These are phyloP conservation scores for Nemurella pictetii DNA, from an alignment of 2,888 invertebrate genomes.

Conservation along the genomic window DNA sequence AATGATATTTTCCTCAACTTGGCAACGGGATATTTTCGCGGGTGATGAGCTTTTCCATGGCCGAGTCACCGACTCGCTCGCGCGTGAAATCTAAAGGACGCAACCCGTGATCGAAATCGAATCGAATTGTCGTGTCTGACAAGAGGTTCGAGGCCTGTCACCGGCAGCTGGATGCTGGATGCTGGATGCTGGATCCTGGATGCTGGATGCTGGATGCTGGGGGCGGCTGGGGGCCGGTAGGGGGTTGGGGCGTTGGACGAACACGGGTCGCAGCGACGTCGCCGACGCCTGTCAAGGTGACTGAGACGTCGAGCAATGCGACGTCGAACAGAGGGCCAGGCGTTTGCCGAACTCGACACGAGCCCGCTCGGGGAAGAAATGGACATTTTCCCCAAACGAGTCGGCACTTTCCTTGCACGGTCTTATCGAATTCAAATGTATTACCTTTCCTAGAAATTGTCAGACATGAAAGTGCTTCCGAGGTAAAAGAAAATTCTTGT, in stretches of 20 bases:
- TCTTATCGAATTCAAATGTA: no score
- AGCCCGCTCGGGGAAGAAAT: no score
- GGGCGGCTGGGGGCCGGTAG: not conserved
- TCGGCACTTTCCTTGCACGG: no score
- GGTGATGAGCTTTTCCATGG: not conserved
- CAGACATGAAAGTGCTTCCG: no score
- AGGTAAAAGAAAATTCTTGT: no score
- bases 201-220: not conserved
- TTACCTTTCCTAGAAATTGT: no score
- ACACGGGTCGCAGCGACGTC: not conserved
- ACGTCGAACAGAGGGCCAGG: not conserved
- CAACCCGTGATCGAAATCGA: slow-evolving; percentile 23
- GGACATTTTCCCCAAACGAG: no score
- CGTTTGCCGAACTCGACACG: no score
- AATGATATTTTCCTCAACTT: no score
- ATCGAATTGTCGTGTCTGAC: slow-evolving; percentile 26
- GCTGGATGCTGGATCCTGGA: not conserved
- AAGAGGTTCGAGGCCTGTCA: not conserved
- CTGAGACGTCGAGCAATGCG: slow-evolving; percentile 2
- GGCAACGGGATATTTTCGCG: not conserved
- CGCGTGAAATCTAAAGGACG: slow-evolving; percentile 22
- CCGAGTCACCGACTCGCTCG: not conserved
- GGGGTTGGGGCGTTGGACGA: not conserved
- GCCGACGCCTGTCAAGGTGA: not conserved
- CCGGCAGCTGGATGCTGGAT: not conserved